Base-by-base conservation (phyloP, 2,113 vertebrate genomes). In the Dicrurus megarhynchus region DNA sequence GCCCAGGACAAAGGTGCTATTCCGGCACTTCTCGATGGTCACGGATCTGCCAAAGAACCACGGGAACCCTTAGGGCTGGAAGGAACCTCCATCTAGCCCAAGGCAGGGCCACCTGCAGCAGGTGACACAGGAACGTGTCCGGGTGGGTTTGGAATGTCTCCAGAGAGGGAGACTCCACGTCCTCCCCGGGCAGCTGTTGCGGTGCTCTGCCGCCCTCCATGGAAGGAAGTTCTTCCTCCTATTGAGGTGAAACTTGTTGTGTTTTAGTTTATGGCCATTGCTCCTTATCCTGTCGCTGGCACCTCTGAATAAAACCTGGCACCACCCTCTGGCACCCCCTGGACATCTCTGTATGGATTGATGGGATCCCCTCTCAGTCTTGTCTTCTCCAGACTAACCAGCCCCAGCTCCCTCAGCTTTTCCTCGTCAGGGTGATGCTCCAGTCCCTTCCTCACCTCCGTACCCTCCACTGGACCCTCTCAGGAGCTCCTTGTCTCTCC, bases 1-100 rank as follows among this genome's bases (percentile, higher is more conserved):
- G 75, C 99, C 99, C 30, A 99, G 97, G 26, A 99, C 98, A 84
- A 99, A 98, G 0, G 99, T 99, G 96, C 98, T 98, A 59, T 99
- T 98, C 13, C 98, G 96, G 84, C 99, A 99, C 95, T 99, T 99
- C 96, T 99, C 99, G 53, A 99, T 95, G 50, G 98, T 99, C 90
- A 99, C 99, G 0, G 99, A 99, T 13, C 99, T 99, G 96, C 26
- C 65, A 77, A 16, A 68, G 55, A 42, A 69, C 7, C 1, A 33
- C 49, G 56, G 56, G 26, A 16, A 33, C 13, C 32, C 26, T 37
- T 1, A 33, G 56, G 35, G 30, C 0, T 47, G 30, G 55, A 16
- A 63, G 63, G 56, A 22, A 11, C 3, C 27, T 63, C 56, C 39
- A n/a, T 3, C 39, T 3, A 46, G 27, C 2, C 37, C 44, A 11